These are phyloP conservation scores for Hymenopus coronatus DNA, from an alignment of 2,888 invertebrate species.

Conservation along the genomic window DNA sequence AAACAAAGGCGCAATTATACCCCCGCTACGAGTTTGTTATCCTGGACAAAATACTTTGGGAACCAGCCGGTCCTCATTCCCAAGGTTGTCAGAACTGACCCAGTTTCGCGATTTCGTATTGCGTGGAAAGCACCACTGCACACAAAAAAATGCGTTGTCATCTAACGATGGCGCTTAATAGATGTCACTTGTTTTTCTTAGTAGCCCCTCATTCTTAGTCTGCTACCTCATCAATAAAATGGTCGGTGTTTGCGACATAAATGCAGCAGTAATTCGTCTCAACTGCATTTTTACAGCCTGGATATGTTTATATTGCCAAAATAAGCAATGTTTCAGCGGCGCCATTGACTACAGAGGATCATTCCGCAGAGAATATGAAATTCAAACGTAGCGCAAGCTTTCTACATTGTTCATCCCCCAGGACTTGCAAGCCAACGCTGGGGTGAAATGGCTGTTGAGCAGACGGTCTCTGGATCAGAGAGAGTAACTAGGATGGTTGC, in stretches of 20 bases:
- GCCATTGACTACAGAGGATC: not conserved
- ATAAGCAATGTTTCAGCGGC: not conserved
- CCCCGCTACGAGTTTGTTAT: not conserved
- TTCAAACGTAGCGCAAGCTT: too few relatives aligned
- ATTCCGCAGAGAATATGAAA: too few relatives aligned
- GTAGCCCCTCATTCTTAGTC: not conserved
- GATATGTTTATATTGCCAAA: not conserved
- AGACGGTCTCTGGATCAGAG: too few relatives aligned
- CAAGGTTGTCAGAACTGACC: not conserved
- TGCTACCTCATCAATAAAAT: not conserved
- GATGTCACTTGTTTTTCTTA: not conserved
- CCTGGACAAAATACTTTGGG: not conserved
- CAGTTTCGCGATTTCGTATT: not conserved
- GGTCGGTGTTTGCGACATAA: not conserved
- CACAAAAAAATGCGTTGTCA: not conserved
- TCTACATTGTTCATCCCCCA: too few relatives aligned
- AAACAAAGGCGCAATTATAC: not conserved
- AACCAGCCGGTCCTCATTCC: not conserved
- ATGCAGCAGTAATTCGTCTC: not conserved
- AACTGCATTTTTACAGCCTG: not conserved
- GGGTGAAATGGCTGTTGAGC: too few relatives aligned
- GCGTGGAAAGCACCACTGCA: not conserved
- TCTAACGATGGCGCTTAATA: not conserved
- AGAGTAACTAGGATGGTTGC: too few relatives aligned
- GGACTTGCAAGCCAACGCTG: too few relatives aligned